Evolutionary conservation across 2,888 invertebrate genomes (phyloP).

Genomic region (Tetanocera ferruginea): DNA sequence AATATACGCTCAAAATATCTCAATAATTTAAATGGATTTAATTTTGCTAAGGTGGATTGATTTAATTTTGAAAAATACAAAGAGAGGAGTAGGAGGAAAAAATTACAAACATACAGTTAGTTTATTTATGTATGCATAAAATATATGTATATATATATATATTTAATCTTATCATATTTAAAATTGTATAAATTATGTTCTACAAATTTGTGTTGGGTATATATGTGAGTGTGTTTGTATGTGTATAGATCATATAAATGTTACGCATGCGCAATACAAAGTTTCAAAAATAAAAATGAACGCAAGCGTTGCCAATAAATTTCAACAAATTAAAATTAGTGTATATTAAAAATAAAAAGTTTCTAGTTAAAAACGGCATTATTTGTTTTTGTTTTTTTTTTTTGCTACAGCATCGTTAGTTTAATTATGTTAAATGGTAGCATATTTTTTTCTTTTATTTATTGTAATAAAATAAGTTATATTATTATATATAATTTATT

Average conservation of each 20-base stretch:
- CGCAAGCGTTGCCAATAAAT: conserved; percentile 6
- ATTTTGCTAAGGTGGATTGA: too few relatives aligned
- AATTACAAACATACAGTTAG: not conserved
- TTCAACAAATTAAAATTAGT: conserved; percentile 12
- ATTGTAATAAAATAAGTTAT: not conserved
- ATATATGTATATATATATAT: conserved; percentile 26
- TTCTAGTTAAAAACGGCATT: conserved; percentile 36
- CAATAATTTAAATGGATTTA: not conserved
- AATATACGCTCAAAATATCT: not conserved
- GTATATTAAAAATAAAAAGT: too few relatives aligned
- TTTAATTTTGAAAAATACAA: conserved; percentile 1
- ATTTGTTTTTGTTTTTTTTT: conserved; percentile 15
- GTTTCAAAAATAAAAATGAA: conserved; percentile 6
- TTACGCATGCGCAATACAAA: conserved; percentile 20
- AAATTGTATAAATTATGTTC: not conserved
- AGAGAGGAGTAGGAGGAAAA: not conserved
- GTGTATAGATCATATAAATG: not conserved
- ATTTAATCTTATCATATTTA: not conserved
- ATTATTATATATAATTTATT: not conserved
- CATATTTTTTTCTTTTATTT: conserved; percentile 33
- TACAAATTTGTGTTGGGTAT: conserved; percentile 9
- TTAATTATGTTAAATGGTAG: conserved; percentile 34
- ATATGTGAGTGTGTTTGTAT: not conserved
- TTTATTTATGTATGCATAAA: conserved; percentile 11
- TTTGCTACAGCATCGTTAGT: conserved; percentile 23